A percentile compares a stretch with the other conserved stretches of the same genome.
These are phyloP conservation scores for Mellivora capensis DNA, from an alignment of 2,113 vertebrate species.

Conservation along the genomic window DNA sequence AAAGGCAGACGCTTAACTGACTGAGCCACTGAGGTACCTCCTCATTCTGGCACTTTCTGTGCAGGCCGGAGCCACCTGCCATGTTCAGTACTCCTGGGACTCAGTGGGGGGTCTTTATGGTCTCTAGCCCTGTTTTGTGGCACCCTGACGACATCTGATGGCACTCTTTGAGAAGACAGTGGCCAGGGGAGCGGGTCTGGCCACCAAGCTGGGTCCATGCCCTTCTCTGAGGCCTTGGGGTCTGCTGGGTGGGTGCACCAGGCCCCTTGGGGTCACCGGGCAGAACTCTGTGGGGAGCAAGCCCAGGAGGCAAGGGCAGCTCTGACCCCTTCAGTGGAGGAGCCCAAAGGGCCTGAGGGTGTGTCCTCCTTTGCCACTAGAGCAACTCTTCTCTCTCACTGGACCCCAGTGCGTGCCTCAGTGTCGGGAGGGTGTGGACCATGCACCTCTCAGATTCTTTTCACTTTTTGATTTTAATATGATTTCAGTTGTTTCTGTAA, in stretches of 20 bases:
- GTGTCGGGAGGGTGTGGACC: rapidly evolving
- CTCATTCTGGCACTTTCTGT: neutral
- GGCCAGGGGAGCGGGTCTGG: rapidly evolving
- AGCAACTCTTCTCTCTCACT: rapidly evolving
- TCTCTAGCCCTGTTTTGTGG: neutral
- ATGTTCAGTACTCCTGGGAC: rapidly evolving
- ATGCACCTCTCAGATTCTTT: neutral
- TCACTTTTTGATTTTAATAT: neutral
- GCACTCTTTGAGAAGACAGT: neutral
- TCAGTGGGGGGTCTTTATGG: neutral
- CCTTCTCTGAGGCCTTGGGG: neutral
- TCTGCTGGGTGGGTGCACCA: rapidly evolving
- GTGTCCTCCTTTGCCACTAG: neutral
- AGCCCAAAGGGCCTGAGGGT: neutral
- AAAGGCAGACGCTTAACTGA: neutral
- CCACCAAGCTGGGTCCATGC: rapidly evolving
- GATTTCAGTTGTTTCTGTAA: too few species aligned
- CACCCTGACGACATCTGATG: neutral
- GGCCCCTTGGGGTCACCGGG: neutral
- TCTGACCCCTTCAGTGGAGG: rapidly evolving
- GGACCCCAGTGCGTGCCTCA: rapidly evolving
- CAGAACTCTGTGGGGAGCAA: neutral
- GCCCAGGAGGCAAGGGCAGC: neutral
- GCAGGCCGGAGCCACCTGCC: neutral
- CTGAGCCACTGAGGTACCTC: neutral